phyloP scores from a whole-genome alignment of 2,888 invertebrate genomes.

The Ctenicera cuprea region DNA sequence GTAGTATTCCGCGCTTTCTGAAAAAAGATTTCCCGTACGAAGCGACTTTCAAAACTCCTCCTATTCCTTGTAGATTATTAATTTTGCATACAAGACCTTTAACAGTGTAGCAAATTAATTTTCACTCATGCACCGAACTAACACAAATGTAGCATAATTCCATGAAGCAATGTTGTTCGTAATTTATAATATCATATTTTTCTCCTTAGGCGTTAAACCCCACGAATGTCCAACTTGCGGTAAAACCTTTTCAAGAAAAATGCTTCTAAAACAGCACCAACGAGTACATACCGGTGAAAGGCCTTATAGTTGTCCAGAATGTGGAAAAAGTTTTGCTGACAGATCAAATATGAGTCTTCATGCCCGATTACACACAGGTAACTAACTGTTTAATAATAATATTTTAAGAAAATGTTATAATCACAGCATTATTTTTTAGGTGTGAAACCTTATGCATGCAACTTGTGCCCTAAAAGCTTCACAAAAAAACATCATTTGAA shows the following conservation, averaged over 20 bases:
- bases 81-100: neutral
- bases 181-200: neutral
- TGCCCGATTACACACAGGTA: constrained; percentile 85
- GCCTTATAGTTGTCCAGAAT: constrained; percentile 87
- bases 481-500: constrained; percentile 91
- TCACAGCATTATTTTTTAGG: constrained; percentile 72
- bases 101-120: neutral
- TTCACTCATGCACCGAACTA: neutral
- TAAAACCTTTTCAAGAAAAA: constrained; percentile 89
- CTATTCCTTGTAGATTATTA: neutral
- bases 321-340: constrained; percentile 89
- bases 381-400: constrained; percentile 23
- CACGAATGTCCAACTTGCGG: constrained; percentile 86
- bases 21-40: neutral
- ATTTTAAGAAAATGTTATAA: neutral
- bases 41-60: constrained; percentile 8
- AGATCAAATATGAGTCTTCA: constrained; percentile 91
- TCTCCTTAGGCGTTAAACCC: constrained; percentile 81
- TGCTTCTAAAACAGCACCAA: constrained; percentile 89
- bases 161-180: neutral
- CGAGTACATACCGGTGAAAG: constrained; percentile 89
- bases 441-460: constrained; percentile 83
- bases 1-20: too few species aligned
- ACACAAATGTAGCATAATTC: neutral
- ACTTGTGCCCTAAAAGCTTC: constrained; percentile 84